A percentile compares a stretch with the other conserved stretches of the same genome.
phyloP scores from a whole-genome alignment of 1,140 invertebrate genomes.

The Bacillus rossius region DNA sequence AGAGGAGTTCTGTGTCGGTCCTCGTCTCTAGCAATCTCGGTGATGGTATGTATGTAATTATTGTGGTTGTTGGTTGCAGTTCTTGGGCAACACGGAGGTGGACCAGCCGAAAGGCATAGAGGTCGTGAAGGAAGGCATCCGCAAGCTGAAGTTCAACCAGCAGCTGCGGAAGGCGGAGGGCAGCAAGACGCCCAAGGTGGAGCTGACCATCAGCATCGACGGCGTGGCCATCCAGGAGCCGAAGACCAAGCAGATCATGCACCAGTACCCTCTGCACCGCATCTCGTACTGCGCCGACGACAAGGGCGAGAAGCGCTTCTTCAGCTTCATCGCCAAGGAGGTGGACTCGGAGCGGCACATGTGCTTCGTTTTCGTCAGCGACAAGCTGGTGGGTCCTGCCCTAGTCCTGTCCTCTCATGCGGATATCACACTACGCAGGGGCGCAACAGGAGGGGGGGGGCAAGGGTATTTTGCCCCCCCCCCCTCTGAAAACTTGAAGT shows the following conservation, averaged over 20 bases:
- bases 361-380: conserved; percentile 95
- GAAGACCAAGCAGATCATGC: conserved; percentile 69
- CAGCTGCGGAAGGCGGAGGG: conserved; percentile 90
- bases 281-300: conserved; percentile 98
- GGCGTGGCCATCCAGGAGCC: conserved; percentile 90
- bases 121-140: conserved; percentile 92
- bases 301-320: conserved; percentile 95
- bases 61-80: conserved; percentile 49
- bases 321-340: conserved; percentile 95
- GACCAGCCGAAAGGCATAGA: conserved; percentile 96
- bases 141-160: conserved; percentile 91
- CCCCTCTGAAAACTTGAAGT: too few relatives aligned
- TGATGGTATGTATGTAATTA: too few relatives aligned
- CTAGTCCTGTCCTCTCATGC: too few relatives aligned
- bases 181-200: conserved; percentile 89
- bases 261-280: conserved; percentile 94
- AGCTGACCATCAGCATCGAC: conserved; percentile 90
- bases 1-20: too few relatives aligned
- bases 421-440: too few relatives aligned
- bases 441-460: too few relatives aligned
- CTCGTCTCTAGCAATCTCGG: too few relatives aligned
- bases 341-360: conserved; percentile 75
- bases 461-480: too few relatives aligned
- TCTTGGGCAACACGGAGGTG: conserved; percentile 88
- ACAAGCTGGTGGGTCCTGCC: conserved; percentile 73